These are phyloP conservation scores for Cololabis saira DNA, from an alignment of 2,113 vertebrate species.

Conservation along the genomic window DNA sequence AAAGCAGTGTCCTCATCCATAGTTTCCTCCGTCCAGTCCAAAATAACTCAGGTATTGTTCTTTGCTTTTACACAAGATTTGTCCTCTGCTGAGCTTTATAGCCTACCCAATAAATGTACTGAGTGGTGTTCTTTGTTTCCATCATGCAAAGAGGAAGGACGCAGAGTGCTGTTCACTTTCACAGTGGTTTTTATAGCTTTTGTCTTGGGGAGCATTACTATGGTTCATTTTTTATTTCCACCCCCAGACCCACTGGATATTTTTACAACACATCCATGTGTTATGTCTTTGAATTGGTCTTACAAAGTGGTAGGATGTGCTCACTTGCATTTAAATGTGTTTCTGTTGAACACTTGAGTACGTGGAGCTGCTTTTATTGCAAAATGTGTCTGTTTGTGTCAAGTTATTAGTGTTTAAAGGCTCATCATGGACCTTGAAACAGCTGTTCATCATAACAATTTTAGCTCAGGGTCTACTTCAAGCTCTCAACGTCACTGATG, in stretches of 20 bases:
- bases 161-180: conserved; percentile 32
- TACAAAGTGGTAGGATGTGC: background rate
- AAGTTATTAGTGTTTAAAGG: no score
- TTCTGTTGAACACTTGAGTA: background rate
- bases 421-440: no score
- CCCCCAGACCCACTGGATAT: no score
- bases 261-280: background rate
- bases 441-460: no score
- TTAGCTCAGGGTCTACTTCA: no score
- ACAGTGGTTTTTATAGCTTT: conserved; percentile 35
- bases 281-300: conserved; percentile 3
- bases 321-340: background rate
- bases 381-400: no score
- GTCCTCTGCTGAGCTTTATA: conserved; percentile 28
- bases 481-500: no score
- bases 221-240: conserved; percentile 6
- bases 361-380: background rate
- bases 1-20: conserved; percentile 93
- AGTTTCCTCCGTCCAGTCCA: conserved; percentile 96
- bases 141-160: conserved; percentile 9
- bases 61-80: conserved; percentile 41
- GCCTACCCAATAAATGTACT: conserved; percentile 6
- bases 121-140: conserved; percentile 32
- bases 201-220: conserved; percentile 10
- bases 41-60: conserved; percentile 96